phyloP scores from a whole-genome alignment of 92 coral and sea anemone genomes.

The Actinostola sp. region DNA sequence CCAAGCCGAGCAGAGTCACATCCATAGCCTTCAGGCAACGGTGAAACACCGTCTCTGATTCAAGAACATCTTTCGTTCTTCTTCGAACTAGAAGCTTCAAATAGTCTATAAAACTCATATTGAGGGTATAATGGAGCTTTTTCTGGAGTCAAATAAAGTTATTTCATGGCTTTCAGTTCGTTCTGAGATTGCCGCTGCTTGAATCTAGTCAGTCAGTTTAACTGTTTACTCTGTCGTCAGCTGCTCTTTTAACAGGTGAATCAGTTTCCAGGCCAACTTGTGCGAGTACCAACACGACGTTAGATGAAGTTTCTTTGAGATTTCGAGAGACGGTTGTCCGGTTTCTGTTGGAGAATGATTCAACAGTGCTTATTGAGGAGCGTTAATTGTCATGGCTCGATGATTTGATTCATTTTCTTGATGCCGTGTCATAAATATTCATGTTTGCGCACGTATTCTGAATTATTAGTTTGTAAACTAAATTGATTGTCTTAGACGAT shows the following conservation, averaged over 20 bases:
- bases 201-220: not conserved
- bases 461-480: too few species aligned
- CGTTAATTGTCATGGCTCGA: too few species aligned
- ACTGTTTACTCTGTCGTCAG: not conserved
- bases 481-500: too few species aligned
- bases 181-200: not conserved
- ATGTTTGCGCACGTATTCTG: too few species aligned
- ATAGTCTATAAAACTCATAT: slow-evolving; percentile 70
- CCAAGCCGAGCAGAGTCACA: slow-evolving; percentile 72
- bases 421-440: too few species aligned
- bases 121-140: too few species aligned
- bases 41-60: slow-evolving; percentile 71
- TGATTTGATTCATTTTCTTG: too few species aligned
- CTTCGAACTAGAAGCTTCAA: slow-evolving; percentile 66
- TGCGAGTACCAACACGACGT: not conserved
- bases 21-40: slow-evolving; percentile 77
- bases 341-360: not conserved
- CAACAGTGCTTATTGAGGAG: too few species aligned
- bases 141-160: not conserved
- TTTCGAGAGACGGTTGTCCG: not conserved
- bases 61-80: slow-evolving; percentile 52
- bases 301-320: not conserved
- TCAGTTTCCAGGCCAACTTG: not conserved
- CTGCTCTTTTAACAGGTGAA: slow-evolving; percentile 1
- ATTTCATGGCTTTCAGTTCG: not conserved